Evolutionary conservation across 2,113 vertebrate species (phyloP).

Genomic region (Vimba vimba): DNA sequence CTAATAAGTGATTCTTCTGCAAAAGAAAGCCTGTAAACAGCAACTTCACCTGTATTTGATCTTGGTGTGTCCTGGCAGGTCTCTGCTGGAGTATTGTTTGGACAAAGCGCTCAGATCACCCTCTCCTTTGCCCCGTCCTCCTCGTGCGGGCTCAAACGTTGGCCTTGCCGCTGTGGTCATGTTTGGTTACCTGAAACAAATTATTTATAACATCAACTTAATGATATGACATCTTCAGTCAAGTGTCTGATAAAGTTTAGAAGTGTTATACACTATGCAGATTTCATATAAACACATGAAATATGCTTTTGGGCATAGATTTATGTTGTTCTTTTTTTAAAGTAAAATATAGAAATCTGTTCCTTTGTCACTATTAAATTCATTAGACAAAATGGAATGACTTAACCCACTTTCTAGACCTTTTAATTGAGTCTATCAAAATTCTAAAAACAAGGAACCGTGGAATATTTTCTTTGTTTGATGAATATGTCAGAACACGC

Average conservation of each 20-base stretch:
- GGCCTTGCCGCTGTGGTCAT: conserved; percentile 98
- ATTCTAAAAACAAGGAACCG: not conserved
- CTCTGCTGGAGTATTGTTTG: conserved; percentile 95
- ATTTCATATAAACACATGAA: not conserved
- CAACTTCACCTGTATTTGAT: conserved; percentile 91
- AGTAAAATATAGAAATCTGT: not conserved
- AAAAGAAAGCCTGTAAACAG: not conserved
- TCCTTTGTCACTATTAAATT: not conserved
- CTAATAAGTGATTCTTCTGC: not conserved
- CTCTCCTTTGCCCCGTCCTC: conserved; percentile 96
- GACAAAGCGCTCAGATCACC: conserved; percentile 95
- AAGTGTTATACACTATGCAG: not conserved
- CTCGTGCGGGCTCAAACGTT: conserved; percentile 96
- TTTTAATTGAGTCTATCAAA: not conserved
- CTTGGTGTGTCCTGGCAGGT: conserved; percentile 96
- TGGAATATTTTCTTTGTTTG: not conserved
- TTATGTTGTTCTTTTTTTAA: not conserved
- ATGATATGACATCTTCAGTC: not conserved
- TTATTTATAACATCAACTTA: not conserved
- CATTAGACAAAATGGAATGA: not conserved
- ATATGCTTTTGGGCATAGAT: not conserved
- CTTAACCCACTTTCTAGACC: not conserved
- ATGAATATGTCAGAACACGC: not conserved
- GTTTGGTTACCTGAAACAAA: conserved; percentile 61
- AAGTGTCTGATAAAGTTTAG: not conserved